Evolutionary conservation across 2,797 vertebrate species (phyloP).

Genomic region (Acestrorhynchus altus): DNA sequence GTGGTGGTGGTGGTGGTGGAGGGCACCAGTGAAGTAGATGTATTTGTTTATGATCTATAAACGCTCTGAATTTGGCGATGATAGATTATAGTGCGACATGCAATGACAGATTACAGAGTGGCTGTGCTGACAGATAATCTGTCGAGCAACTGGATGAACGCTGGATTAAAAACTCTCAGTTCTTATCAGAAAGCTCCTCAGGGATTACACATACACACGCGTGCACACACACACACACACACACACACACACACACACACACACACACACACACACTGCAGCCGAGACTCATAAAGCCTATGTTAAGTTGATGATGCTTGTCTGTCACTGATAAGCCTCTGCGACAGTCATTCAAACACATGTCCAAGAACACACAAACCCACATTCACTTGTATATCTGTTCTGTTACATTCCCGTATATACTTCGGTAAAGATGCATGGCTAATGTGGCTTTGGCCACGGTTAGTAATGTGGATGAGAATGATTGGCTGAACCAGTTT

Average conservation of each 20-base stretch:
- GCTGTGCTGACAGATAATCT: slow-evolving; percentile 53
- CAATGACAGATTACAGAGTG: slow-evolving; percentile 52
- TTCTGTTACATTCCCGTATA: background rate
- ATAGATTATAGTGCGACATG: slow-evolving; percentile 46
- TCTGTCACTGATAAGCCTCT: background rate
- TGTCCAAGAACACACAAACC: slow-evolving; percentile 6
- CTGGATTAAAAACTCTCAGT: slow-evolving; percentile 56
- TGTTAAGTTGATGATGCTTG: background rate
- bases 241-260: background rate
- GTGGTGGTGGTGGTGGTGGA: slow-evolving; percentile 2
- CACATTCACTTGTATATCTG: background rate
- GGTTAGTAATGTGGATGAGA: slow-evolving; percentile 33
- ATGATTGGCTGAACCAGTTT: slow-evolving; percentile 30
- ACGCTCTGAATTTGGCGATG: slow-evolving; percentile 42
- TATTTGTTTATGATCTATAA: slow-evolving; percentile 58
- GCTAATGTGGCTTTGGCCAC: slow-evolving; percentile 26
- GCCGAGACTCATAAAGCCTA: background rate
- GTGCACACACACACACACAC: slow-evolving; percentile 6
- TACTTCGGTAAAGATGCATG: background rate
- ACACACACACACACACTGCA: slow-evolving; percentile 18
- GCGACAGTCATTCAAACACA: background rate
- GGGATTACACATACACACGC: slow-evolving; percentile 48
- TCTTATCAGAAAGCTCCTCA: slow-evolving; percentile 49
- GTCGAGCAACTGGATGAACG: slow-evolving; percentile 56
- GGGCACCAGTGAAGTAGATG: slow-evolving; percentile 33